Evolutionary conservation across 2,113 vertebrate species (phyloP), one percentile per base, ranked within the genome.

Genomic region (Mesoclemmys tuberculata): DNA sequence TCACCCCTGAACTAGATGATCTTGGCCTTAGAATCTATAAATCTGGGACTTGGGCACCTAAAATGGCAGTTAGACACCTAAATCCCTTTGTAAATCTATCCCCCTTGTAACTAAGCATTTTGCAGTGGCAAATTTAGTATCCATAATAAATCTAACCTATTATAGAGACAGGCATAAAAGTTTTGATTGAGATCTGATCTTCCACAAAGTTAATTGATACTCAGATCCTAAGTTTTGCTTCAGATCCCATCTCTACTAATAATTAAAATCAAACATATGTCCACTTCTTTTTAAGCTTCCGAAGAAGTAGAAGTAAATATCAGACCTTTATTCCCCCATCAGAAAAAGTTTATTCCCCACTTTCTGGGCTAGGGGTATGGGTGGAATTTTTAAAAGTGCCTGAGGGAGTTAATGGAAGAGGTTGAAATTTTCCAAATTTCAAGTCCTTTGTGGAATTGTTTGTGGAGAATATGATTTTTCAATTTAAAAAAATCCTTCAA

Each of bases 371-470:
- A 82, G 5, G 21, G 2, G 38, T 85, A 92, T 80, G 54, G 31
- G 49, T 79, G n/a, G 44, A 7, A 64, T 80, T 95, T 91, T 24
- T 54, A 82, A 86, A 84, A 11, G 11, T 82, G 46, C 2, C 80
- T 64, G 29, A 74, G 29, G 4, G 44, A 46, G 44, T 1, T 54
- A 56, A 56, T 56, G 55, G 55, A 56, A 56, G 24, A 26, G 84
- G 13, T 71, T 31, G 58, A 6, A 87, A 82, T 87, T 85, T 94
- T 52, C 80, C 87, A 18, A 10, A 18, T 91, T 93, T 78, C 35
- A 82, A 82, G 31, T 74, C 41, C 7, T 38, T 74, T 10, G n/a
- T 9, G 19, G 3, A 41, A 74, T 24, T 41, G 5, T 74, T 74
- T 18, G 21, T 6, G 38, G 38, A 52, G 4, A 35, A 35, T 58